A percentile compares a stretch with the other conserved stretches of the same genome.
Conservation (phyloP, 2,888 invertebrate species). For the Archips xylosteana region DNA sequence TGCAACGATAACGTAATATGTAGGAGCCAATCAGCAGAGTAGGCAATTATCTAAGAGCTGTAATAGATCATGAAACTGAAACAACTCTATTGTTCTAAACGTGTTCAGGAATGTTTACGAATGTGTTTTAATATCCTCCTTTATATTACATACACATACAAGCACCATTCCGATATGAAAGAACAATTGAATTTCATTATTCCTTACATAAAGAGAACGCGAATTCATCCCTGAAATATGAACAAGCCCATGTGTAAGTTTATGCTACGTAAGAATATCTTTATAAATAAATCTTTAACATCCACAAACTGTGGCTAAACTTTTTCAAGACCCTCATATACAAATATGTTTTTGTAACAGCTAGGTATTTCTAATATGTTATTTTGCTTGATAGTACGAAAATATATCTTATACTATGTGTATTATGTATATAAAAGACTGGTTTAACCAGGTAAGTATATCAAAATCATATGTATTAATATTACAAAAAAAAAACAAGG, state of each 20-base stretch:
- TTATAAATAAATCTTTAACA: no score
- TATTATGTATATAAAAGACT: no score
- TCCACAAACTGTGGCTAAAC: no score
- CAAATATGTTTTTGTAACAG: no score
- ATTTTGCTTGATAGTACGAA: no score
- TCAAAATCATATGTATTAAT: no score
- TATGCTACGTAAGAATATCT: no score
- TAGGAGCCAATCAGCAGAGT: background rate
- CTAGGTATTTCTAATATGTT: no score
- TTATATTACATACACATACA: background rate
- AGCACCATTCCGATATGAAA: constrained; percentile 2
- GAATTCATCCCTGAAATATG: background rate
- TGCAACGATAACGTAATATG: background rate
- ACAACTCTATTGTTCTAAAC: constrained; percentile 5
- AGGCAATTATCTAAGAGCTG: background rate
- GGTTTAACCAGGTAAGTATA: no score
- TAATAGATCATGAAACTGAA: background rate
- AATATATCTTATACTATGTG: no score
- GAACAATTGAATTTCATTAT: constrained; percentile 1
- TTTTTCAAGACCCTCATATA: no score
- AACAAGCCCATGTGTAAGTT: no score
- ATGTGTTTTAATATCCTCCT: constrained; percentile 3
- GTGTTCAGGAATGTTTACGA: background rate
- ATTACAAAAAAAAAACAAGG: background rate
- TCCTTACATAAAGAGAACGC: background rate